Evolutionary conservation across 2,797 vertebrate species (phyloP), one percentile per base, ranked within the genome.

Genomic region (Hylomyscus alleni): DNA sequence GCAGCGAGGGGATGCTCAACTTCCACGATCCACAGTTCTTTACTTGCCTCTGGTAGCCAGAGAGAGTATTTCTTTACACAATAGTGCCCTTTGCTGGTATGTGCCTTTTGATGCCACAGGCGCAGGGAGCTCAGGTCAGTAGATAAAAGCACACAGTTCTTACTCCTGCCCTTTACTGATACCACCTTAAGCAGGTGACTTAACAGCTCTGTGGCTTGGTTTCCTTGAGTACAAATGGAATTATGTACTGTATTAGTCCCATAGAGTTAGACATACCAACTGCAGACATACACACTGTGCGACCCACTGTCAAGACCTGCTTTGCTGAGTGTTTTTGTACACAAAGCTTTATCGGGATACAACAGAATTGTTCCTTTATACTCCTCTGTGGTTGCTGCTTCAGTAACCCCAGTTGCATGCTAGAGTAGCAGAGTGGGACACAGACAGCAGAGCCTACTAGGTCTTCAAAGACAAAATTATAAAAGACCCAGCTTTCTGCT

Each of bases 181-280:
- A 60, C 31, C 58, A 50, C 85, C 34, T 75, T 90, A 89, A 75
- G 56, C 40, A 94, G 89, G 47, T 67, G 77, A 60, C 56, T 72
- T 52, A 84, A 52, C 50, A 47, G 84, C 40, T 65, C 50, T 78
- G 31, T 90, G 50, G 22, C 58, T 92, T 67, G 34, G 44, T 62
- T 93, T 89, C 29, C 67, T 82, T 4, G 8, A 50, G n/a, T 58
- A 89, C n/a, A 88, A 80, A 60, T 73, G 9, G 2, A 72, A 26
- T 15, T 72, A 20, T 20, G 52, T 69, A 58, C 0, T 92, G 22
- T 54, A 60, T 76, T 11, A 65, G 6, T 47, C 34, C 50, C 4
- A 44, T 17, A 84, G 56, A 12, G 12, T 73, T 80, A 92, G 60
- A 93, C 7, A 60, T 26, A 47, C 15, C 5, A 54, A 52, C 14